Base-by-base conservation (phyloP, 2,888 invertebrate genomes). In the Andrena chrysosceles region DNA sequence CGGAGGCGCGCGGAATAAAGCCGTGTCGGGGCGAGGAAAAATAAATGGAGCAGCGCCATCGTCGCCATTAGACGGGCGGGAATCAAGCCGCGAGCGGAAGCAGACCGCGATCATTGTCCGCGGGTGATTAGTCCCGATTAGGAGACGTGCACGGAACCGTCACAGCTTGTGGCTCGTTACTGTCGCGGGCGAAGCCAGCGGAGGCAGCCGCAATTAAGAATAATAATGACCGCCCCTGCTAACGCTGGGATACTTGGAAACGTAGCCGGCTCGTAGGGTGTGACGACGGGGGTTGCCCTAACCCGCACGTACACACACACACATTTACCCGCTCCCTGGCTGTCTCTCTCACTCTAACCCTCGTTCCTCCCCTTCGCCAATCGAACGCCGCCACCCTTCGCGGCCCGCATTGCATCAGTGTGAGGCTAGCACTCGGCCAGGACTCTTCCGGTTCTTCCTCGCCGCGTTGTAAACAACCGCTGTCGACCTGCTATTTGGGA, bases 361-460 rank as follows among this genome's bases (percentile, higher is more conserved):
- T 33, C 72, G 42, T 29, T 76, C 78, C 83, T 81, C 85, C 86
- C 88, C 85, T 78, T 74, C 84, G 84, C 78, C 84, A 89, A 87
- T 81, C 84, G 82, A 90, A 89, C 87, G 83, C 84, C 85, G 83
- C 89, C 88, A 84, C 88, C 86, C 79, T 86, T 84, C 83, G 80
- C 88, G 81, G 86, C 63, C 88, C 81, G 89, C 90, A 90, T 86
- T 87, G 91, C 91, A 89, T 90, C 91, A 91, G 91, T 91, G 89
- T 85, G 81, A 86, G 87, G 78, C 89, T 84, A 85, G 82, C 90
- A 83, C 84, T 87, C 89, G 87, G 76, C 69, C 81, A 81, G 87
- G 82, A 82, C 86, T 89, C 89, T 86, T 86, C 87, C 85, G 77
- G 84, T 83, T 78, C 85, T 84, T 84, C 77, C 71, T 87, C 64